Conservation (phyloP, 1,140 invertebrate species). For the Rhizoglyphus robini region DNA sequence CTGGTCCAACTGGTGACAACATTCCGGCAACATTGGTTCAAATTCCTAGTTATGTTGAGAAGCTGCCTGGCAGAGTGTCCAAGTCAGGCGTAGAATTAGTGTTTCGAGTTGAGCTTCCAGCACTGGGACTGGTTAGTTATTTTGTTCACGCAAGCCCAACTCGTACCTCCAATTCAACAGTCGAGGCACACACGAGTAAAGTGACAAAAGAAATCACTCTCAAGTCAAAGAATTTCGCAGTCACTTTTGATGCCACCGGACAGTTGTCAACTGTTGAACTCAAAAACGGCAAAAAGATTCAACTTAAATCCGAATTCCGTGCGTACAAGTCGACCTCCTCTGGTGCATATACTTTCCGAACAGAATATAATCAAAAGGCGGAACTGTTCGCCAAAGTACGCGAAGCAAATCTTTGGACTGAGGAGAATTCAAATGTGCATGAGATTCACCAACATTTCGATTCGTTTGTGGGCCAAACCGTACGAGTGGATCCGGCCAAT, state of each 20-base stretch:
- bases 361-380: constrained; percentile 22
- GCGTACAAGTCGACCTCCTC: constrained; percentile 22
- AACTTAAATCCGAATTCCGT: constrained; percentile 11
- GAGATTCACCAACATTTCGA: constrained; percentile 65
- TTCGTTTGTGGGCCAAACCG: constrained; percentile 64
- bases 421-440: constrained; percentile 60
- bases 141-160: constrained; percentile 25
- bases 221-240: constrained; percentile 9
- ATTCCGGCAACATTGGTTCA: constrained; percentile 32
- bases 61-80: constrained; percentile 33
- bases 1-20: constrained; percentile 42
- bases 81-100: constrained; percentile 34
- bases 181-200: neutral
- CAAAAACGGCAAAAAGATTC: constrained; percentile 7
- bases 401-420: constrained; percentile 47
- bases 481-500: constrained; percentile 54
- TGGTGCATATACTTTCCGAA: constrained; percentile 42
- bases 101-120: constrained; percentile 33
- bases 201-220: constrained; percentile 16
- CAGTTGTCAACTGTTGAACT: constrained; percentile 26
- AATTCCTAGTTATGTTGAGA: constrained; percentile 27
- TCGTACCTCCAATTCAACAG: neutral
- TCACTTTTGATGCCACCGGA: constrained; percentile 22
- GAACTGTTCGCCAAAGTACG: constrained; percentile 43
- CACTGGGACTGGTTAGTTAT: constrained; percentile 37